Evolutionary conservation across 1,140 invertebrate species (phyloP), one percentile per base, ranked within the genome.

Genomic region (Hyposmocoma kahamanoa): DNA sequence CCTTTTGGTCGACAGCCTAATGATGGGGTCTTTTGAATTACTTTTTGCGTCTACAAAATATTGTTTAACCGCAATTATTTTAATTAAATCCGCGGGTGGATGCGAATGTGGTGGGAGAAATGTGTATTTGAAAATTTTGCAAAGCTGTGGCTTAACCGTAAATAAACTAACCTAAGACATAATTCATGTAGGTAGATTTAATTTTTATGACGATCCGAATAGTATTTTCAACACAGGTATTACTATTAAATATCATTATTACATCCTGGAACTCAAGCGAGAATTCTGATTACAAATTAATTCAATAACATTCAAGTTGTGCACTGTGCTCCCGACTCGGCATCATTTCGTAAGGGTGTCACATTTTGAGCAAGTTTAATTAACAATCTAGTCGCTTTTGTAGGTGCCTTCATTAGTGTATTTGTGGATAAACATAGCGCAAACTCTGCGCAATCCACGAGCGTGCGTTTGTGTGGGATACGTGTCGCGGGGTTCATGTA

Each of bases 361-460:
- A 81, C 82, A 85, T 84, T 84, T 84, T 81, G 70, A 82, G 76
- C 76, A 75, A 81, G 78, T 85, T 85, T 81, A 85, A 85, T 85
- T 84, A 84, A 84, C 78, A 85, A 84, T 81, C 75, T 81, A 84
- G 75, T 79, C 69, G 81, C 78, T 82, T 85, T 79, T 77, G 82
- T 80, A 79, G 80, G 73, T 79, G 73, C 76, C 79, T 85, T 85
- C 82, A 84, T 85, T 85, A 85, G 82, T 81, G 72, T 85, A 82
- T 85, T 85, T 85, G 80, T 80, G 69, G 76, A 79, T 81, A 85
- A 85, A 83, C 76, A 81, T 72, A 66, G 69, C 64, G 68, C 72
- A 73, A 76, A 71, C 77, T 71, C 67, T 56, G 59, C 62, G 61
- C 61, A 56, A 72, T 67, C 47, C 55, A 43, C 51, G 42, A 21